A percentile compares a stretch with the other conserved stretches of the same genome.
These are phyloP conservation scores for Cydia pomonella DNA, from an alignment of 1,140 invertebrate genomes.

Conservation along the genomic window DNA sequence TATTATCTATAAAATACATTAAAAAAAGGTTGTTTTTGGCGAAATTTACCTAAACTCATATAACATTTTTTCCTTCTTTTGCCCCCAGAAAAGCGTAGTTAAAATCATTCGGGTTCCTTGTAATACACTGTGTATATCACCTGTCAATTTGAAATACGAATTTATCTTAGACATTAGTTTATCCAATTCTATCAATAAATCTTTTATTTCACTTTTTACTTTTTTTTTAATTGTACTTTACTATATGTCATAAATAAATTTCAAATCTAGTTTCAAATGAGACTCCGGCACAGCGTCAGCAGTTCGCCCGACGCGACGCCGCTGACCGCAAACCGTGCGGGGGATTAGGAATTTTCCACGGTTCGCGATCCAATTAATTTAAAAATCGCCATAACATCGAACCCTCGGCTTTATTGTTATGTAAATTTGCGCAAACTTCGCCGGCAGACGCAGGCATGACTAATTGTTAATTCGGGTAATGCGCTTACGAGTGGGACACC, in stretches of 20 bases:
- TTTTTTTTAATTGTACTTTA: too few relatives aligned
- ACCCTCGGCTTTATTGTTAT: conserved; percentile 72
- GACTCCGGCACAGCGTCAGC: conserved; percentile 7
- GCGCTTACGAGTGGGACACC: conserved; percentile 72
- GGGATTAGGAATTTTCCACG: conserved; percentile 67
- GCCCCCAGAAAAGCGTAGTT: too few relatives aligned
- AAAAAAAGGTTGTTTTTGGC: too few relatives aligned
- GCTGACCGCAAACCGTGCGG: conserved; percentile 51
- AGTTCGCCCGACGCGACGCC: conserved; percentile 31
- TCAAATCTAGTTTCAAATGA: background rate
- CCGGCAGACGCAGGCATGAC: conserved; percentile 73
- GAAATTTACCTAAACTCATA: too few relatives aligned
- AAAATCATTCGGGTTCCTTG: too few relatives aligned
- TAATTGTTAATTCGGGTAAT: conserved; percentile 80
- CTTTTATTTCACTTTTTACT: too few relatives aligned
- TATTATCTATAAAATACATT: too few relatives aligned
- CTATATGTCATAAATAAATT: background rate
- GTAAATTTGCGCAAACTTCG: conserved; percentile 78
- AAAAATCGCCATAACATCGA: conserved; percentile 69
- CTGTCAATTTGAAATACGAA: too few relatives aligned
- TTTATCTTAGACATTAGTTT: too few relatives aligned
- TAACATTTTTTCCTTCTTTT: too few relatives aligned
- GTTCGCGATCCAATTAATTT: conserved; percentile 77
- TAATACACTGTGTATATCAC: too few relatives aligned
- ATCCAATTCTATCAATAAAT: too few relatives aligned